phyloP scores from a whole-genome alignment of 2,797 vertebrate species.

The Artibeus lituratus region DNA sequence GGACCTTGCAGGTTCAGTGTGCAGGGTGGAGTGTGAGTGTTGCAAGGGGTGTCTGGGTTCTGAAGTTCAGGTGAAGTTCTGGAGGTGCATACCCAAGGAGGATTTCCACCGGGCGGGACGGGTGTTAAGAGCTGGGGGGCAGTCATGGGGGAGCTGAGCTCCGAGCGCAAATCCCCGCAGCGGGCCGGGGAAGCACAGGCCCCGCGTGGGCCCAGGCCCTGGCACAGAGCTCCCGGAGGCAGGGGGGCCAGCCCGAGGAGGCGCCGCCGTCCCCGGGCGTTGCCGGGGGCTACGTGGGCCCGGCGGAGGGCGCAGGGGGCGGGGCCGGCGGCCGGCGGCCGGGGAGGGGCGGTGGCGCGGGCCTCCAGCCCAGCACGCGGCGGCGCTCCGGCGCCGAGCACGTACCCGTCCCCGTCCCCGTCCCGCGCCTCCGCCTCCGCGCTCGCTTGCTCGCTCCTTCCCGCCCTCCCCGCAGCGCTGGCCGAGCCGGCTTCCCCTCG shows the following conservation, averaged over 20 bases:
- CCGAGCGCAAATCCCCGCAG: not conserved
- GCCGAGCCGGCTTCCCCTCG: conserved; percentile 62
- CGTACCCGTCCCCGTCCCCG: conserved; percentile 47
- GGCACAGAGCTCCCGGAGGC: rapidly evolving
- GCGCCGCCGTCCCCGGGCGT: not conserved
- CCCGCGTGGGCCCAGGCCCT: rapidly evolving
- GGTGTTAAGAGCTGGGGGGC: not conserved
- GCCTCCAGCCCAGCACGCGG: conserved; percentile 19
- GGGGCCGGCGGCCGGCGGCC: not conserved
- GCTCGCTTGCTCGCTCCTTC: conserved; percentile 51
- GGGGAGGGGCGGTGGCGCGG: not conserved
- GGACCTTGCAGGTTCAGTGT: not conserved
- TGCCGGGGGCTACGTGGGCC: not conserved
- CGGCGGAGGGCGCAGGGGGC: not conserved
- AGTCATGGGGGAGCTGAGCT: not conserved
- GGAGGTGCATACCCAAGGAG: not conserved
- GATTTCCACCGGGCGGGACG: not conserved
- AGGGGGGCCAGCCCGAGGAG: rapidly evolving
- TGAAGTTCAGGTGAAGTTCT: conserved; percentile 35
- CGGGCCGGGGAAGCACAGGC: rapidly evolving
- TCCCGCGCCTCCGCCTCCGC: conserved; percentile 29
- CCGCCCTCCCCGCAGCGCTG: conserved; percentile 66
- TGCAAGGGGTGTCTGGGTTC: not conserved
- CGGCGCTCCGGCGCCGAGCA: conserved; percentile 50
- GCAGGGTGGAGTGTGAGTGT: not conserved